A percentile compares a stretch with the other conserved stretches of the same genome.
Conservation (phyloP, 2,797 vertebrate genomes). For the Nannoperca obscura region DNA sequence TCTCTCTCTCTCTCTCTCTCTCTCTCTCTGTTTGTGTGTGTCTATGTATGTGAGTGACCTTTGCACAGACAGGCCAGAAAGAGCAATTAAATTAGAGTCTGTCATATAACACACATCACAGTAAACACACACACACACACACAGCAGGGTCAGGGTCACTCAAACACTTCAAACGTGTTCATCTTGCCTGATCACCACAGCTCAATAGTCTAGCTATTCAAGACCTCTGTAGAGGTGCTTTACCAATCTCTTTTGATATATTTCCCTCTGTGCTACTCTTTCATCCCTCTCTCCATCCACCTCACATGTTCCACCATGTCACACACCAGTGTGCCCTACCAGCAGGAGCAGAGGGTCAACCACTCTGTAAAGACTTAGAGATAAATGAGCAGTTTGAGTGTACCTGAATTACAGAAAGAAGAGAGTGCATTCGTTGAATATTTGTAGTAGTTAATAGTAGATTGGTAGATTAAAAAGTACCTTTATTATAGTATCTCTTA, state of each 20-base stretch:
- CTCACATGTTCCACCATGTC: neutral
- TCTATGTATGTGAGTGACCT: slow-evolving; percentile 48
- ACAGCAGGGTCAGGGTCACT: slow-evolving; percentile 15
- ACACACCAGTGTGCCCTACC: neutral
- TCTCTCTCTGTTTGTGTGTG: neutral
- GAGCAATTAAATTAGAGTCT: slow-evolving; percentile 71
- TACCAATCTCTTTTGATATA: slow-evolving; percentile 12
- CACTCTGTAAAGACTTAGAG: slow-evolving; percentile 18
- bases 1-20: neutral
- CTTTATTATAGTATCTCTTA: neutral
- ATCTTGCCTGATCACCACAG: slow-evolving; percentile 22
- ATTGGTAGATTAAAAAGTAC: no score
- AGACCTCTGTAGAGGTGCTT: slow-evolving; percentile 1
- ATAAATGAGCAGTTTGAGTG: slow-evolving; percentile 7
- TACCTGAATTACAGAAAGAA: neutral
- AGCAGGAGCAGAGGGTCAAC: slow-evolving; percentile 17
- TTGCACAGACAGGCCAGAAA: slow-evolving; percentile 58
- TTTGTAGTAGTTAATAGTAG: neutral
- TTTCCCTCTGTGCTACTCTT: slow-evolving; percentile 1
- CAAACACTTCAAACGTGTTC: slow-evolving; percentile 28
- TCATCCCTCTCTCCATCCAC: slow-evolving; percentile 3
- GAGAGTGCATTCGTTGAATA: neutral
- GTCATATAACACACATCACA: slow-evolving; percentile 48
- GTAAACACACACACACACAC: slow-evolving; percentile 48
- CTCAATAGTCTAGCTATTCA: neutral